Conservation (phyloP, 2,113 vertebrate genomes). For the Leucosticte australis region DNA sequence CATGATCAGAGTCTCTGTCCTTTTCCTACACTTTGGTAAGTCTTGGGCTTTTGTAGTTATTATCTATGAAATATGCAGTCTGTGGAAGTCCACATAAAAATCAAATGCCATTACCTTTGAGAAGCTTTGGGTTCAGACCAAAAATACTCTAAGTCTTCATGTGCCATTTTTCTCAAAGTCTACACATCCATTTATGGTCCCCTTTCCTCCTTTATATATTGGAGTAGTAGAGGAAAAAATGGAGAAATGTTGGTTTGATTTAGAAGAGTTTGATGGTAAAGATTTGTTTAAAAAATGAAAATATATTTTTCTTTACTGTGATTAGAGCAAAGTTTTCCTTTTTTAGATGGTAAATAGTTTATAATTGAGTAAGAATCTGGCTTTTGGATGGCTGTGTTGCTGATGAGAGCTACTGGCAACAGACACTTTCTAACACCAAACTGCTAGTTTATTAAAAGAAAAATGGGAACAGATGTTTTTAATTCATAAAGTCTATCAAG, state of each 20-base stretch:
- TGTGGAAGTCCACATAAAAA: neutral
- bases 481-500: conserved; percentile 30
- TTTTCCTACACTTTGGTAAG: neutral
- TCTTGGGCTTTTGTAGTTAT: neutral
- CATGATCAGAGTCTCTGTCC: neutral
- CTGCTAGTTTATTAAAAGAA: conserved; percentile 38
- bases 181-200: neutral
- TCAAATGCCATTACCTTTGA: neutral
- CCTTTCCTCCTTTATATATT: neutral
- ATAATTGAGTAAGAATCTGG: neutral
- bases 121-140: neutral
- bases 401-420: conserved; percentile 8
- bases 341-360: neutral
- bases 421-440: neutral
- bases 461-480: conserved; percentile 62
- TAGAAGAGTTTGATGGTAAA: neutral
- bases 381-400: neutral
- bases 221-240: neutral
- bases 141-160: neutral
- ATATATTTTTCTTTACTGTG: neutral
- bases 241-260: neutral
- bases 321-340: neutral
- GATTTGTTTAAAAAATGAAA: neutral
- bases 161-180: neutral
- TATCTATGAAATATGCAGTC: neutral